Evolutionary conservation across 1,140 invertebrate genomes (phyloP), one percentile per base, ranked within the genome.

Genomic region (Lycorma delicatula): DNA sequence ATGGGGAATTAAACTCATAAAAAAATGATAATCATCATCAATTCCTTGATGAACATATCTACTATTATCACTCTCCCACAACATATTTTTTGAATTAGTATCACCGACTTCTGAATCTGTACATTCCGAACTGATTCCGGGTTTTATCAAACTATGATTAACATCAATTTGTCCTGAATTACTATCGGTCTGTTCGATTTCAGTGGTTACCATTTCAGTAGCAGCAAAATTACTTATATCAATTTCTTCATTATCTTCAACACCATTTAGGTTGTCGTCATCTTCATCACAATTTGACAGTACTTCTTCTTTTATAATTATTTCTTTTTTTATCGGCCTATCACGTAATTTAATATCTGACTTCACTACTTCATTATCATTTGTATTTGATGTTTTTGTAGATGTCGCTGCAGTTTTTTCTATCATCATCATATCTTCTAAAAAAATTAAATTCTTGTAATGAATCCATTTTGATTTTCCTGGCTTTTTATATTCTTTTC

Each of bases 11-110:
- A 51, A 51, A 29, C 49, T 51, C 49, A 51, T 51, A 20, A 51
- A 51, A 51, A 51, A 51, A 29, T 51, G 49, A 28, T 51, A 51
- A 29, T 51, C 49, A 13, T 51, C 49, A n/a, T 51, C 27, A 5
- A 16, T 28, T 51, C 27, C 26, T 27, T 51, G 49, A 51, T 18
- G 13, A 38, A 18, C 13, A 18, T 38, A n/a, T 38, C 18, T 18
- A 38, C 18, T 18, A 38, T 3, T n/a, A 38, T 6, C 13, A 38
- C 36, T 38, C 3, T n/a, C n/a, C n/a, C n/a, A n/a, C n/a, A n/a
- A n/a, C n/a, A n/a, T n/a, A n/a, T n/a, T n/a, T n/a, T n/a, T n/a
- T n/a, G n/a, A n/a, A n/a, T n/a, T n/a, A n/a, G n/a, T n/a, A n/a
- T n/a, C n/a, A n/a, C n/a, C n/a, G n/a, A n/a, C n/a, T n/a, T n/a